Evolutionary conservation across 2,888 invertebrate genomes (phyloP).

Genomic region (Sympetrum striolatum): DNA sequence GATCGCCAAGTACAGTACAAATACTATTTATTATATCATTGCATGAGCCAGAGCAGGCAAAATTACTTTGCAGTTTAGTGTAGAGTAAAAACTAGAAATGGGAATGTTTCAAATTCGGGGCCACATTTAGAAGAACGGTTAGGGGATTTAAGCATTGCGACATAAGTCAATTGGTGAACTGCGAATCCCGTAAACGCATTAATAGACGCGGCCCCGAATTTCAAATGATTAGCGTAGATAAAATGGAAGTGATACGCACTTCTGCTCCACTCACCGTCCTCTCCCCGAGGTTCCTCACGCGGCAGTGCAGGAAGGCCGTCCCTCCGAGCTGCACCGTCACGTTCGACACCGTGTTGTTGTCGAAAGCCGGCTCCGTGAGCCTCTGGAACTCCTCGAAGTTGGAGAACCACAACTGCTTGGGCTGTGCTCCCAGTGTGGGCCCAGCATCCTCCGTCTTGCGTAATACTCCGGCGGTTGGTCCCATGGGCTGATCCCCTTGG

Average conservation of each 20-base stretch:
- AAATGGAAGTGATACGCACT: conserved; percentile 44
- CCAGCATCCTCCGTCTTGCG: conserved; percentile 53
- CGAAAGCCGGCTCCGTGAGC: conserved; percentile 58
- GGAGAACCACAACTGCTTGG: conserved; percentile 71
- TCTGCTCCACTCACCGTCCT: conserved; percentile 46
- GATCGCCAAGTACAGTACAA: too few relatives aligned
- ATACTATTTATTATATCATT: too few relatives aligned
- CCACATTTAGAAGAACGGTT: not conserved
- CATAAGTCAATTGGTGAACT: not conserved
- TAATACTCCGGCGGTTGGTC: conserved; percentile 23
- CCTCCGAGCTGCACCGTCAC: conserved; percentile 45
- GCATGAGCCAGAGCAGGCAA: too few relatives aligned
- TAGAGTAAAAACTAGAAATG: too few relatives aligned
- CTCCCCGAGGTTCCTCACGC: conserved; percentile 45
- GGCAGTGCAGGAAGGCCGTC: conserved; percentile 44
- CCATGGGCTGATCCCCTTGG: not conserved
- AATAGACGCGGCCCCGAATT: not conserved
- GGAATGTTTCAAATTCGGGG: not conserved
- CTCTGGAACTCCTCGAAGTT: conserved; percentile 64
- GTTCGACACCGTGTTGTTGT: conserved; percentile 45
- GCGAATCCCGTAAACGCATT: not conserved
- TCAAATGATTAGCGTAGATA: not conserved
- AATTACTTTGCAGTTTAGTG: too few relatives aligned
- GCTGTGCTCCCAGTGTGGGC: conserved; percentile 56
- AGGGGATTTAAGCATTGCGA: not conserved